A percentile compares a stretch with the other conserved stretches of the same genome.
Evolutionary conservation across 2,888 invertebrate genomes (phyloP).

Genomic region (Stegophylla sp.): DNA sequence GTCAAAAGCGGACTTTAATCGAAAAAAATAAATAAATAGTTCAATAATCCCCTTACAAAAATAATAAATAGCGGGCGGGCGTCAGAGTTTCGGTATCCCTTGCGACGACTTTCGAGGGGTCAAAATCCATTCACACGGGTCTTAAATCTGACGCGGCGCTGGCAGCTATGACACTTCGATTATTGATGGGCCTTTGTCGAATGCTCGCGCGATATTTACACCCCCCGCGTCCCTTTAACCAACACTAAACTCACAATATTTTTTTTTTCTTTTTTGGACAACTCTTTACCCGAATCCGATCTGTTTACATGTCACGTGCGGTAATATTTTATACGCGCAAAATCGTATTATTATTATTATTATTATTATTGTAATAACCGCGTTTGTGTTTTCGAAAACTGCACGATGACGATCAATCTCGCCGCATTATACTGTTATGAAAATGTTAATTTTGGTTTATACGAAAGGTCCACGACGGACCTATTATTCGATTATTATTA

Average conservation of each 20-base stretch:
- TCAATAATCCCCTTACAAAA: conserved; percentile 49
- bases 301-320: not conserved
- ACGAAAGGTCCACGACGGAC: too few species aligned
- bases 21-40: conserved; percentile 51
- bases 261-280: conserved; percentile 34
- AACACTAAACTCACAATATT: conserved; percentile 9
- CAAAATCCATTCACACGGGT: conserved; percentile 54
- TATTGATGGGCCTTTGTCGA: conserved; percentile 56
- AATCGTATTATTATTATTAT: too few species aligned
- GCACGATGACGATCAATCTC: too few species aligned
- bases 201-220: conserved; percentile 20
- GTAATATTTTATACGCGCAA: not conserved
- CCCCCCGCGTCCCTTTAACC: conserved; percentile 22
- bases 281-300: conserved; percentile 19
- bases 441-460: too few species aligned
- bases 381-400: too few species aligned
- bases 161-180: conserved; percentile 52
- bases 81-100: conserved; percentile 34
- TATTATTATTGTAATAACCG: too few species aligned
- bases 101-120: conserved; percentile 34
- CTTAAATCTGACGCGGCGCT: conserved; percentile 51
- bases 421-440: too few species aligned
- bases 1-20: conserved; percentile 36
- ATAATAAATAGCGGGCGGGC: conserved; percentile 30
- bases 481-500: too few species aligned